A percentile compares a stretch with the other conserved stretches of the same genome.
Conservation (phyloP, 1,140 invertebrate genomes). For the Sinella curviseta region DNA sequence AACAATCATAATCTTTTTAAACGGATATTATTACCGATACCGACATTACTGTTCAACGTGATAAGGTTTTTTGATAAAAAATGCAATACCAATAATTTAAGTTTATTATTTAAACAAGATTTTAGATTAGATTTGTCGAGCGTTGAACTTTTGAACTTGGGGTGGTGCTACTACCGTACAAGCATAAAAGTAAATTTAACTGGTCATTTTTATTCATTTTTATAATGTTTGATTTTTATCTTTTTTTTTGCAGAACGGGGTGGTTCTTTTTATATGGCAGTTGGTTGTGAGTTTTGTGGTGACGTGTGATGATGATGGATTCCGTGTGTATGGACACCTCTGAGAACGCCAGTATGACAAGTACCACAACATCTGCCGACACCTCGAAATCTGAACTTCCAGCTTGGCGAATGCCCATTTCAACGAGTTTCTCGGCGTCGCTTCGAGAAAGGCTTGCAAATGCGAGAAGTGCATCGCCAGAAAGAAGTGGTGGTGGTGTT, state of each 20-base stretch:
- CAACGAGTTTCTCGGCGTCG: background rate
- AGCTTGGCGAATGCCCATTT: conserved; percentile 23
- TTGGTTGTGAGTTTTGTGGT: background rate
- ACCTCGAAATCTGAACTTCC: conserved; percentile 4
- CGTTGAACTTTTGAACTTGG: conserved; percentile 15
- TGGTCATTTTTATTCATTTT: background rate
- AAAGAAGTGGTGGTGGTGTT: background rate
- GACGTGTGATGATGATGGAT: conserved; percentile 1
- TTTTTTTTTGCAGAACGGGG: background rate
- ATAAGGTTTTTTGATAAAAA: too few species aligned
- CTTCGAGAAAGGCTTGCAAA: background rate
- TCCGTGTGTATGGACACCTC: conserved; percentile 10
- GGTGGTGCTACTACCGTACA: background rate
- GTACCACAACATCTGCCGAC: background rate
- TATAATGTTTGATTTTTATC: background rate
- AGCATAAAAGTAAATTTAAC: too few species aligned
- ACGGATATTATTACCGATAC: background rate
- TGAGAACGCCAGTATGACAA: background rate
- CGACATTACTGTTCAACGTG: too few species aligned
- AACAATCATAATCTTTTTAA: background rate
- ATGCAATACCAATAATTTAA: too few species aligned
- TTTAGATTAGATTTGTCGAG: too few species aligned
- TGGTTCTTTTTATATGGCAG: background rate
- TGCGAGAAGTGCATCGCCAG: background rate
- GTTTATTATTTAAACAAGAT: too few species aligned